phyloP scores from a whole-genome alignment of 2,113 vertebrate genomes.

The Herpetotheres cachinnans region DNA sequence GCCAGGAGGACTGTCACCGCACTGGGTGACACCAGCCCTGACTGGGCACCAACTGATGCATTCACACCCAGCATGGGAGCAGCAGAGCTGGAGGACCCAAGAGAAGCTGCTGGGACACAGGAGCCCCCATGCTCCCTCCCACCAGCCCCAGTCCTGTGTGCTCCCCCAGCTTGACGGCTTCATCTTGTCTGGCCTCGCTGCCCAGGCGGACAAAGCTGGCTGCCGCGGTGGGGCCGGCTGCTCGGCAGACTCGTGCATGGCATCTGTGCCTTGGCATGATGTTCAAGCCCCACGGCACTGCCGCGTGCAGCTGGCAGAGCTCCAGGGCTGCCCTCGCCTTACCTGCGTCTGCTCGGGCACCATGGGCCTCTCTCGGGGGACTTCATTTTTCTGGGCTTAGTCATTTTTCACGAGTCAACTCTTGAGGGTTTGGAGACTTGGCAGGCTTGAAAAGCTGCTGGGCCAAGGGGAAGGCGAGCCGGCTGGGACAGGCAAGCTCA shows the following conservation, averaged over 20 bases:
- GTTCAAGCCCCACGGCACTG: fast-evolving
- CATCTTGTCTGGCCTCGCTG: not conserved
- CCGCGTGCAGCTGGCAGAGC: not conserved
- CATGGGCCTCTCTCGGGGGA: not conserved
- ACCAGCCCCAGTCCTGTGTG: not conserved
- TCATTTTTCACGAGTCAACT: not conserved
- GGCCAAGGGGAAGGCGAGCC: not conserved
- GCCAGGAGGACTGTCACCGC: not conserved
- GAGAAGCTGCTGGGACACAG: not conserved
- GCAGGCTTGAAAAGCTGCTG: not conserved
- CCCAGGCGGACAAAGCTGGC: fast-evolving
- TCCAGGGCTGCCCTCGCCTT: not conserved
- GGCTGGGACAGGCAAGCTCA: not conserved
- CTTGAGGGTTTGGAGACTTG: not conserved
- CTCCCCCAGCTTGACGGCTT: not conserved
- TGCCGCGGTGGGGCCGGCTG: fast-evolving
- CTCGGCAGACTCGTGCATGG: fast-evolving
- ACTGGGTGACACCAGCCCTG: not conserved
- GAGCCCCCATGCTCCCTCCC: not conserved
- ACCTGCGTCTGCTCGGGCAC: not conserved
- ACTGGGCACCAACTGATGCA: not conserved
- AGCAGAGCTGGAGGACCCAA: not conserved
- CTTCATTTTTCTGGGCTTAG: not conserved
- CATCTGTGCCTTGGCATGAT: not conserved
- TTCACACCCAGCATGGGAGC: not conserved